phyloP scores from a whole-genome alignment of 2,888 invertebrate species.

The Acanthosepion lycidas region DNA sequence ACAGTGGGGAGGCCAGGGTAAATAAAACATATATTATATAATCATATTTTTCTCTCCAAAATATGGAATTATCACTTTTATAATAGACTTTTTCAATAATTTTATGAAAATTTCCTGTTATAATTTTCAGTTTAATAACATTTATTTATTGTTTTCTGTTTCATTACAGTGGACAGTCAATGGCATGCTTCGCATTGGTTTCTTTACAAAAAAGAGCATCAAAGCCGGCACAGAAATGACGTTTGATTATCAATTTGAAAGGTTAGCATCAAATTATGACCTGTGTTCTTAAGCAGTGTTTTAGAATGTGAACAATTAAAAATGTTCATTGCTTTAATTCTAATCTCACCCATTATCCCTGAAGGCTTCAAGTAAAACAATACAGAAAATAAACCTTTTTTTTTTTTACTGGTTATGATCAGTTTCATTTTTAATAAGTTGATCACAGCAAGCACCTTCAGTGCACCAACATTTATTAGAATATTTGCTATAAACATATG shows the following conservation, averaged over 20 bases:
- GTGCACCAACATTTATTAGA: too few species aligned
- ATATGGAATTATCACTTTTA: not conserved
- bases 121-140: not conserved
- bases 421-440: too few species aligned
- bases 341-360: too few species aligned
- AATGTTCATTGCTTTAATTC: too few species aligned
- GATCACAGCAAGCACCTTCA: too few species aligned
- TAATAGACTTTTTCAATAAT: not conserved
- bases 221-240: constrained; percentile 94
- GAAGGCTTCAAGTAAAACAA: too few species aligned
- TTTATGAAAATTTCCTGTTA: not conserved
- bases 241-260: constrained; percentile 98
- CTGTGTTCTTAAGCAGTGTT: not conserved
- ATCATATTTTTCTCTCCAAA: too few species aligned
- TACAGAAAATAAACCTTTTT: too few species aligned
- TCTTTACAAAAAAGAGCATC: constrained; percentile 91
- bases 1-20: too few species aligned
- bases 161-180: constrained; percentile 77
- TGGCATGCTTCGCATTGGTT: constrained; percentile 91
- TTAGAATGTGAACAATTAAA: not conserved
- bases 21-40: too few species aligned
- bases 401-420: too few species aligned
- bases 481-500: too few species aligned
- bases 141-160: constrained; percentile 54
- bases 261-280: constrained; percentile 85